Conservation (phyloP, 2,113 vertebrate genomes). For the Amphiprion percula region DNA sequence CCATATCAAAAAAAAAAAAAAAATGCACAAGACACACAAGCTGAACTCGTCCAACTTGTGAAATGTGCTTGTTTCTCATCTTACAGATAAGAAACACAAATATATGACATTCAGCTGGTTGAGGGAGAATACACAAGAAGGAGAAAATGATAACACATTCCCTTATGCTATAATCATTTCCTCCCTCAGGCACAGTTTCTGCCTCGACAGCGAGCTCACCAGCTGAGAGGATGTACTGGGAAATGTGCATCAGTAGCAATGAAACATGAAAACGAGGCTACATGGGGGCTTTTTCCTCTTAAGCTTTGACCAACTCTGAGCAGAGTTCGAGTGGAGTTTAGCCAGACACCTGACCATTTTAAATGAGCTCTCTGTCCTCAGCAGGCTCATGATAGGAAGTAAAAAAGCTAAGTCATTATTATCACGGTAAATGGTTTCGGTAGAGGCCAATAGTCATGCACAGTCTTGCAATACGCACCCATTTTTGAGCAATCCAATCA, state of each 20-base stretch:
- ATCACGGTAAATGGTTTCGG: conserved; percentile 36
- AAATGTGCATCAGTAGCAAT: conserved; percentile 53
- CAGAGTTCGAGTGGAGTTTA: not conserved
- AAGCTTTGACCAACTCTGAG: conserved; percentile 17
- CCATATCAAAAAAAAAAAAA: conserved; percentile 15
- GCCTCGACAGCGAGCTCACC: conserved; percentile 66
- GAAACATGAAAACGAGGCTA: conserved; percentile 22
- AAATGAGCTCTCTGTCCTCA: conserved; percentile 30
- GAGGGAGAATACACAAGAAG: conserved; percentile 55
- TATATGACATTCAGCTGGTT: conserved; percentile 47
- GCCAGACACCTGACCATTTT: conserved; percentile 5
- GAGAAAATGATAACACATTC: conserved; percentile 80
- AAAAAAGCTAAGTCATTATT: conserved; percentile 44
- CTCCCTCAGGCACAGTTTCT: conserved; percentile 67
- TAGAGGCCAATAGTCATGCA: not conserved
- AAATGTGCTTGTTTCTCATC: conserved; percentile 57
- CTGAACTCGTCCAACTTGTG: conserved; percentile 24
- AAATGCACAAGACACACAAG: conserved; percentile 12
- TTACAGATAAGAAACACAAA: conserved; percentile 68
- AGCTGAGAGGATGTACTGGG: conserved; percentile 69
- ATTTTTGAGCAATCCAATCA: not conserved
- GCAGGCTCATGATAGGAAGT: conserved; percentile 51
- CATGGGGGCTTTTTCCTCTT: not conserved
- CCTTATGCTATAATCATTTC: conserved; percentile 77
- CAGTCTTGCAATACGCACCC: not conserved